phyloP scores from a whole-genome alignment of 2,797 vertebrate species.

The Sitta carolinensis region DNA sequence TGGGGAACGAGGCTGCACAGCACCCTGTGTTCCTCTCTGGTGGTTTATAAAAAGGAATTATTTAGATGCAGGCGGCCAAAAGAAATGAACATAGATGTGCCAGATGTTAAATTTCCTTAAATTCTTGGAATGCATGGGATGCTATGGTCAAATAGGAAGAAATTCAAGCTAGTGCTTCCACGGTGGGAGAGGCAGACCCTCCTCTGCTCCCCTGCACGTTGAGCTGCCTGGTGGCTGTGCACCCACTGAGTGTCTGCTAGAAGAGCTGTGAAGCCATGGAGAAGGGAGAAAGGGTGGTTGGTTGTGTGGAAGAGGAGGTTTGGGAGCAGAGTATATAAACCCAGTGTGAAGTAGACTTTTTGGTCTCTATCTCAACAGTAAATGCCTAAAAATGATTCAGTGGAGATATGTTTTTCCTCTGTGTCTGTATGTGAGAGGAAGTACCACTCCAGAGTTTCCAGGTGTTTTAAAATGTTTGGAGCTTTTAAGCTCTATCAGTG shows the following conservation, averaged over 20 bases:
- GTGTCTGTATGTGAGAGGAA: not conserved
- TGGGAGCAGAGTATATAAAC: not conserved
- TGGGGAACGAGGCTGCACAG: not conserved
- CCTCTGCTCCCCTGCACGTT: fast-evolving
- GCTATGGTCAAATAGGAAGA: not conserved
- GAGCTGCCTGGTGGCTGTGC: not conserved
- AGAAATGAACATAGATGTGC: not conserved
- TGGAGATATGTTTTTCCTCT: fast-evolving
- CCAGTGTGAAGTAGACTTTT: not conserved
- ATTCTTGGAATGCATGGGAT: not conserved
- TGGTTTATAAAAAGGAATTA: not conserved
- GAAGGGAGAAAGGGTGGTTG: not conserved
- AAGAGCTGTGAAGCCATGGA: not conserved
- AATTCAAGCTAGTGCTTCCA: not conserved
- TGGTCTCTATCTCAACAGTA: not conserved
- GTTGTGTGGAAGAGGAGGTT: not conserved
- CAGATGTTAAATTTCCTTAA: not conserved
- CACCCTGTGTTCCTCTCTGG: fast-evolving
- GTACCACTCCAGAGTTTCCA: not conserved
- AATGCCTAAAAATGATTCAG: not conserved
- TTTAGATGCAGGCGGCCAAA: not conserved
- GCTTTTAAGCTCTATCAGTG: not conserved
- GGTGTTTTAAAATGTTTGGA: not conserved
- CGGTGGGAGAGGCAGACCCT: fast-evolving
- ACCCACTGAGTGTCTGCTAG: not conserved